phyloP scores from a whole-genome alignment of 2,888 invertebrate species.

The Drosophila conformis region DNA sequence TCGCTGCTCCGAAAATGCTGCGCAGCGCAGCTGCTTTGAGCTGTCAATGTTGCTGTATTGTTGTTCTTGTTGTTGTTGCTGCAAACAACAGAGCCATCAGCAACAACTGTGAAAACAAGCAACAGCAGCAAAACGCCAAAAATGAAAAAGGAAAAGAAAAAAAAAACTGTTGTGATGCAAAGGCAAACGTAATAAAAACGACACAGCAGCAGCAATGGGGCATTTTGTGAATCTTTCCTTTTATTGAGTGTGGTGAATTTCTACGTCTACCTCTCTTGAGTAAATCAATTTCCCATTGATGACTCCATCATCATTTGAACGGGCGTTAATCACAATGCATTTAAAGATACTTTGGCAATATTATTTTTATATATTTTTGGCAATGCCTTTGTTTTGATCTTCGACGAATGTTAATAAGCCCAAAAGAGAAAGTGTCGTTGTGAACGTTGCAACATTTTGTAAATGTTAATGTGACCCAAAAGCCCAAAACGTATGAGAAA shows the following conservation, averaged over 20 bases:
- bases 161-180: slow-evolving; percentile 46
- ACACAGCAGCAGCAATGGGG: slow-evolving; percentile 2
- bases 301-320: slow-evolving; percentile 12
- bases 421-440: slow-evolving; percentile 74
- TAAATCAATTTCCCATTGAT: slow-evolving; percentile 22
- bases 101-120: slow-evolving; percentile 63
- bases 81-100: slow-evolving; percentile 38
- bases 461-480: slow-evolving; percentile 66
- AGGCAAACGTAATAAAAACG: slow-evolving; percentile 47
- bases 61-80: slow-evolving; percentile 40
- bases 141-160: slow-evolving; percentile 1
- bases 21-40: slow-evolving; percentile 75
- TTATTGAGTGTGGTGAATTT: slow-evolving; percentile 43
- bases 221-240: slow-evolving; percentile 28
- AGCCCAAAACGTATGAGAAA: slow-evolving; percentile 50
- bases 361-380: slow-evolving; percentile 29
- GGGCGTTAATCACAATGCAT: slow-evolving; percentile 20
- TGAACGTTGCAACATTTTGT: slow-evolving; percentile 55
- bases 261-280: slow-evolving; percentile 31
- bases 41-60: slow-evolving; percentile 49
- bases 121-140: slow-evolving; percentile 55
- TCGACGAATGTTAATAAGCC: slow-evolving; percentile 38
- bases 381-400: slow-evolving; percentile 44
- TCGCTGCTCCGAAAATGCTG: slow-evolving; percentile 66
- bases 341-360: slow-evolving; percentile 29